phyloP scores from a whole-genome alignment of 1,140 invertebrate species.

The Trachelipus rathkii region DNA sequence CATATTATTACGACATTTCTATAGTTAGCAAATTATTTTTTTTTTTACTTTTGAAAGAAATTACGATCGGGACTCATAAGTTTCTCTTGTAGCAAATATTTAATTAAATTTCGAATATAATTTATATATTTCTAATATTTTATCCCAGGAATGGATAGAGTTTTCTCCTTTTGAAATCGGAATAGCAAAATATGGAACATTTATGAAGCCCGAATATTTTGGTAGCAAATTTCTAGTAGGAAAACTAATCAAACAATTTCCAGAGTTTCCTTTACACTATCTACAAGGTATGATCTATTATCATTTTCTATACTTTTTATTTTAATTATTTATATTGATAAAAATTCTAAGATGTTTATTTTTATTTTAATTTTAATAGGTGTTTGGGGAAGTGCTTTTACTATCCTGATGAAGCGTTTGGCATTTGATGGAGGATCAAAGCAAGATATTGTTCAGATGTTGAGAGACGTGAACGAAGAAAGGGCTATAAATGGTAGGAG shows the following conservation, averaged over 20 bases:
- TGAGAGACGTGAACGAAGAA: constrained; percentile 48
- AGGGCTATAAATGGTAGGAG: constrained; percentile 37
- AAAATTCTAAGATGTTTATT: neutral
- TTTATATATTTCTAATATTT: neutral
- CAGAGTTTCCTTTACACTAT: constrained; percentile 53
- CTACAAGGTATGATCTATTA: constrained; percentile 47
- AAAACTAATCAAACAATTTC: constrained; percentile 51
- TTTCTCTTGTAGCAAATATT: too few species aligned
- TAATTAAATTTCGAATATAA: too few species aligned
- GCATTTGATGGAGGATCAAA: constrained; percentile 48
- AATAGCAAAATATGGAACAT: constrained; percentile 56
- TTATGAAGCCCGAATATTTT: constrained; percentile 53
- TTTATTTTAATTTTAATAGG: constrained; percentile 19
- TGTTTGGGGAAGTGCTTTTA: constrained; percentile 57
- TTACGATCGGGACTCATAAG: neutral
- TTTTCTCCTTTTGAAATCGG: constrained; percentile 56
- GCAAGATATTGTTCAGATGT: constrained; percentile 51
- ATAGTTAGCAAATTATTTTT: neutral
- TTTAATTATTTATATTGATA: neutral
- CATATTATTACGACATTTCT: constrained; percentile 14
- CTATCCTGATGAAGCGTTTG: constrained; percentile 54
- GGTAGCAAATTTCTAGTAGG: constrained; percentile 55
- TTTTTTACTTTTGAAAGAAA: neutral
- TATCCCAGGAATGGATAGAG: constrained; percentile 55
- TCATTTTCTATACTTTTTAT: neutral